phyloP scores from a whole-genome alignment of 2,888 invertebrate genomes.

The Xanthorhoe spadicearia region DNA sequence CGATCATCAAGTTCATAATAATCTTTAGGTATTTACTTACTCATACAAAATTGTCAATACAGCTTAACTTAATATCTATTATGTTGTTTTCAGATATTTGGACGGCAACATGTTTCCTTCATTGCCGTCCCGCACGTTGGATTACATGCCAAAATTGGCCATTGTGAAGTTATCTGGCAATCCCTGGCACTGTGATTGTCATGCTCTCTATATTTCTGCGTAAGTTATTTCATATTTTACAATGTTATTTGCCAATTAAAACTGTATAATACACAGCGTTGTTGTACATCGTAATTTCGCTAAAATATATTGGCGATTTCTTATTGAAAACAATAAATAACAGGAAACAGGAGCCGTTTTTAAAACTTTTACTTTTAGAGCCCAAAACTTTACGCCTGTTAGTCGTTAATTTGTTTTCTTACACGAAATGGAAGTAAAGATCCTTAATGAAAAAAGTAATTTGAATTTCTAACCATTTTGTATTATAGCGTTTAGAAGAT shows the following conservation, averaged over 20 bases:
- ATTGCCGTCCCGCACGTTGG: slow-evolving; percentile 87
- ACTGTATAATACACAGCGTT: no score
- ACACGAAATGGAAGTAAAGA: slow-evolving; percentile 4
- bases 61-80: background rate
- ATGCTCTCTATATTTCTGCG: slow-evolving; percentile 89
- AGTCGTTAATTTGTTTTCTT: slow-evolving; percentile 10
- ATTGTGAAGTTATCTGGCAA: slow-evolving; percentile 90
- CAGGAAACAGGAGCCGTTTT: background rate
- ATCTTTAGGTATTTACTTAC: no score
- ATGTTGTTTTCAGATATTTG: slow-evolving; percentile 85
- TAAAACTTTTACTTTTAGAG: background rate
- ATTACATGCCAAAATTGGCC: slow-evolving; percentile 85
- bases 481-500: slow-evolving; percentile 4
- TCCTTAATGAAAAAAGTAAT: slow-evolving; percentile 19
- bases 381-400: background rate
- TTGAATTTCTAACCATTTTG: slow-evolving; percentile 14
- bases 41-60: background rate
- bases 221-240: slow-evolving; percentile 74
- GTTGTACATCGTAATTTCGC: no score
- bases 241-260: no score
- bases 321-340: background rate
- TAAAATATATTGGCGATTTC: background rate
- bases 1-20: no score
- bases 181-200: slow-evolving; percentile 93
- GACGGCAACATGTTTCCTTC: slow-evolving; percentile 90